Conservation (phyloP, 2,797 vertebrate genomes). For the Lepilemur ruficaudatus region DNA sequence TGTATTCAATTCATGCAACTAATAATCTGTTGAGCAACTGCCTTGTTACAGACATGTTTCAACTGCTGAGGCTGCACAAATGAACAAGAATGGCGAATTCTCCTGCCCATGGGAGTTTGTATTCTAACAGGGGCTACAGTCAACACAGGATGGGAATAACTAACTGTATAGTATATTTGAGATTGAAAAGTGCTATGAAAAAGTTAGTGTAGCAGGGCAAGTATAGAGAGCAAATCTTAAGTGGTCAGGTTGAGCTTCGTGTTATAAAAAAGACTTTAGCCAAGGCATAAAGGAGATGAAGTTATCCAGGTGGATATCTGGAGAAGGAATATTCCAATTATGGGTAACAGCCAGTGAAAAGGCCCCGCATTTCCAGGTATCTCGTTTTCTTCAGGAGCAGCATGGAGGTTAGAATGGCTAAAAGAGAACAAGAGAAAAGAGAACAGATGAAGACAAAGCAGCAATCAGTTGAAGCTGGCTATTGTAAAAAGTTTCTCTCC, state of each 20-base stretch:
- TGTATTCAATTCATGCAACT: no score
- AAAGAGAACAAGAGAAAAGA: not conserved
- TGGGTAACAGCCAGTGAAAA: not conserved
- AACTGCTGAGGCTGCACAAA: not conserved
- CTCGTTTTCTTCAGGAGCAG: not conserved
- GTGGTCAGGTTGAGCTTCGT: not conserved
- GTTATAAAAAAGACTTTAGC: not conserved
- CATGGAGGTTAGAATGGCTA: not conserved
- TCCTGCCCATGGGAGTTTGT: not conserved
- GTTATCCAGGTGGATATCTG: rapidly evolving
- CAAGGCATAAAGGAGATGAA: not conserved
- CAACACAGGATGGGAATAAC: not conserved
- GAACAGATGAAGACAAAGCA: not conserved
- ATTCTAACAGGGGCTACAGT: not conserved
- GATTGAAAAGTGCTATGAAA: not conserved
- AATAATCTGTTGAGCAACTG: not conserved
- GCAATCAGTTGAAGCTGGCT: not conserved
- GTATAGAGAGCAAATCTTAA: not conserved
- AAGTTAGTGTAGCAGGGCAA: not conserved
- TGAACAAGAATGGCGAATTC: not conserved
- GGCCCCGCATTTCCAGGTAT: not conserved
- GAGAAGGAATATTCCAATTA: not conserved
- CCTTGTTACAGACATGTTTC: not conserved
- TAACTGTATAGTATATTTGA: not conserved
- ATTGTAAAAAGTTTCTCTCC: not conserved